Base-by-base conservation (phyloP, 1,140 invertebrate species). In the Eufriesea mexicana region DNA sequence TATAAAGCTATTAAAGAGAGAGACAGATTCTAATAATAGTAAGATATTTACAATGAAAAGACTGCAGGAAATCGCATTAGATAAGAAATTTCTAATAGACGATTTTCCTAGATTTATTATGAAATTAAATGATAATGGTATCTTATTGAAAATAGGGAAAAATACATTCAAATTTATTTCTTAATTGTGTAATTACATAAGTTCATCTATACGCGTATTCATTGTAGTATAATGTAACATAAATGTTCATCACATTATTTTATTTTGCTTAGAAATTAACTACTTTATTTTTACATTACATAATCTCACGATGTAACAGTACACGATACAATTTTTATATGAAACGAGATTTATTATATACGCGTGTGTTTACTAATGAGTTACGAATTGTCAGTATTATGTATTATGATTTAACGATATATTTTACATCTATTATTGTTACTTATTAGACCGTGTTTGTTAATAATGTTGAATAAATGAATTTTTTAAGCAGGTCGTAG, bases 101-200 rank as follows among this genome's bases (percentile, higher is more conserved):
- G 94, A 95, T 86, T 95, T 97, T 91, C 93, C 94, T 71, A 91
- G 95, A 86, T 95, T 98, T 67, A 95, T 99, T 59, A 95, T 96
- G 67, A 96, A 96, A 70, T 95, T 99, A 79, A 98, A 99, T 91
- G 95, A 97, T 87, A 96, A 98, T 93, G 98, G 98, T 49, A 97
- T 97, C 94, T 94, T 99, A 72, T 94, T 99, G 82, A 97, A 98
- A 90, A 98, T 98, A 94, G 96, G 96, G 18, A 95, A 95, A n/a
- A 96, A 97, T 92, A 94, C 96, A 23, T 99, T 98, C 91, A 95
- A 97, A 92, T 95, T 97, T 85, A 59, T 92, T 87, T 84, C 84
- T 45, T 55, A 70, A 73, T 55, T n/a, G 23, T 8, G 45, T 68
- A 59, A 75, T 20, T 5, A 18, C 20, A 59, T 18, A 14, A 70